These are phyloP conservation scores for Montipora foliosa DNA, from an alignment of 64 coral and sea anemone species.

Conservation along the genomic window DNA sequence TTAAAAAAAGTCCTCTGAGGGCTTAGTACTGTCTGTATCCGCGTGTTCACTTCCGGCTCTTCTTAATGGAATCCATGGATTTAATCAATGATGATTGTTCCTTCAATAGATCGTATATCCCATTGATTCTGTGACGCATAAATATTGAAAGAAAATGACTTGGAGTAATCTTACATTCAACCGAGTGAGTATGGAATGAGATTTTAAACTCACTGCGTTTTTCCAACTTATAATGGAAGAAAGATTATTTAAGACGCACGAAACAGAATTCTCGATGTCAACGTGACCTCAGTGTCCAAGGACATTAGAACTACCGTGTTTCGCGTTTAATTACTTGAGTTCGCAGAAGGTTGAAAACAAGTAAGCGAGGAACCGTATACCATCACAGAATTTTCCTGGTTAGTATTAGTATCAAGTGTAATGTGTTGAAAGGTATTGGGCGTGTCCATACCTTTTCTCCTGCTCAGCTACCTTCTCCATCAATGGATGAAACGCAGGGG, in stretches of 20 bases:
- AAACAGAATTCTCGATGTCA: too few relatives aligned
- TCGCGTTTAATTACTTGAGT: too few relatives aligned
- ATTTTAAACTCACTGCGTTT: too few relatives aligned
- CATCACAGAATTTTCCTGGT: background rate
- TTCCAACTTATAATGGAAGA: too few relatives aligned
- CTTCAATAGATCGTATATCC: constrained; percentile 9
- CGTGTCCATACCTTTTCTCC: constrained; percentile 26
- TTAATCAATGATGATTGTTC: background rate
- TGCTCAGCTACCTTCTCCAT: constrained; percentile 42
- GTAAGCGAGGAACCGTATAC: too few relatives aligned
- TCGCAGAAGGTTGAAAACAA: too few relatives aligned
- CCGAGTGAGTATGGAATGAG: too few relatives aligned
- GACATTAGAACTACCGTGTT: too few relatives aligned
- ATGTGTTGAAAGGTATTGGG: background rate
- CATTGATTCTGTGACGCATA: background rate
- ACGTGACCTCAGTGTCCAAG: too few relatives aligned
- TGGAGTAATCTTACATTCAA: background rate
- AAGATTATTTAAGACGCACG: too few relatives aligned
- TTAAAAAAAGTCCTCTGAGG: background rate
- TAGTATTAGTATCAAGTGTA: too few relatives aligned
- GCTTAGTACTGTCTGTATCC: background rate
- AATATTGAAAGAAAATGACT: background rate
- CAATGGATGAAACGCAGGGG: background rate
- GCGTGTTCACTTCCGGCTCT: background rate
- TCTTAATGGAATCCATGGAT: background rate